A percentile compares a stretch with the other conserved stretches of the same genome.
Evolutionary conservation across 2,888 invertebrate genomes (phyloP).

Genomic region (Xanthia icteritia): DNA sequence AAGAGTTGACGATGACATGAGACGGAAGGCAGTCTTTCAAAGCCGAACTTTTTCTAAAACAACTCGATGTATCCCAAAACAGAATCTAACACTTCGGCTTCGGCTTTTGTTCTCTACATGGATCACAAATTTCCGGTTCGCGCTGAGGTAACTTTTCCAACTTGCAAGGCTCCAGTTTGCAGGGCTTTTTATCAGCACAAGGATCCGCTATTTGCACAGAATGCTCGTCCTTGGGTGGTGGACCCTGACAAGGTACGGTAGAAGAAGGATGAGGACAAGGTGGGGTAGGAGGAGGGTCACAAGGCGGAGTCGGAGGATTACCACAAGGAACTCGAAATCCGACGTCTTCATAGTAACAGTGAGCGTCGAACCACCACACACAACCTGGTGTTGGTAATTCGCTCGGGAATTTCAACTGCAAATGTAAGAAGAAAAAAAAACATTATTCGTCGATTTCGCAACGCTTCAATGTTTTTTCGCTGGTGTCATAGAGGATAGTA

Average conservation of each 20-base stretch:
- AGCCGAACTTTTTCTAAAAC: neutral
- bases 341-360: slow-evolving; percentile 77
- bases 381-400: slow-evolving; percentile 79
- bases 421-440: neutral
- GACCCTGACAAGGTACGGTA: slow-evolving; percentile 2
- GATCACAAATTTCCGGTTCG: neutral
- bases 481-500: neutral
- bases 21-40: neutral
- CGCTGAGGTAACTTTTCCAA: neutral
- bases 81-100: slow-evolving; percentile 11
- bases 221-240: neutral
- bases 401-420: slow-evolving; percentile 36
- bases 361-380: slow-evolving; percentile 86
- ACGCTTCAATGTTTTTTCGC: neutral
- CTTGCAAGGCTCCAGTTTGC: slow-evolving; percentile 4
- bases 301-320: slow-evolving; percentile 19
- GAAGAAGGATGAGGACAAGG: neutral
- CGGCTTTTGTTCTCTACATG: slow-evolving; percentile 4
- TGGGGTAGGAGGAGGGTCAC: slow-evolving; percentile 3
- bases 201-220: neutral
- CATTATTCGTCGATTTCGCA: neutral
- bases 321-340: neutral
- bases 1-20: neutral
- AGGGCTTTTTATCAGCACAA: neutral
- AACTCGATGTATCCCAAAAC: neutral